phyloP scores from a whole-genome alignment of 2,113 vertebrate species.

The Anser brachyrhynchus region DNA sequence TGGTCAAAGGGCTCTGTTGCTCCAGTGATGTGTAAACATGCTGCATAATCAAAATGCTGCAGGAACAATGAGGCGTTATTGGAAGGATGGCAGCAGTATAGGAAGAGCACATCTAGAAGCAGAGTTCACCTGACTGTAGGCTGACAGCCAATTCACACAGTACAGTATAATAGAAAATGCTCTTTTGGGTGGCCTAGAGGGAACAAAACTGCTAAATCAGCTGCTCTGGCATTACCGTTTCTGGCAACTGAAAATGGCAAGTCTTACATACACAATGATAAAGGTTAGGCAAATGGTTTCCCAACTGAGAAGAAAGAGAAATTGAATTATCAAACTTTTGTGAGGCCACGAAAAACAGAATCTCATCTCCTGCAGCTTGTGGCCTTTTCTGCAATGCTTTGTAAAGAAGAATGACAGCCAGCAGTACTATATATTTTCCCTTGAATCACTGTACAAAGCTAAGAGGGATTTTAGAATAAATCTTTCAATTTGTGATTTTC shows the following conservation, averaged over 20 bases:
- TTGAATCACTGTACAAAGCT: not conserved
- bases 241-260: not conserved
- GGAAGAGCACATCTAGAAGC: not conserved
- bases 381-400: not conserved
- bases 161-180: not conserved
- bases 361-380: not conserved
- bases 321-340: not conserved
- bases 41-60: not conserved
- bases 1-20: not conserved
- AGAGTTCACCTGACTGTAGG: constrained; percentile 4
- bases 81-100: not conserved
- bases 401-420: not conserved
- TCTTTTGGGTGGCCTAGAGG: not conserved
- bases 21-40: not conserved
- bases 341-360: not conserved
- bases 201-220: not conserved
- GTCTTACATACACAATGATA: not conserved
- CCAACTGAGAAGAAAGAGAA: not conserved
- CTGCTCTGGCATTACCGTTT: not conserved
- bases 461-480: not conserved
- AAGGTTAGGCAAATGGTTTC: not conserved
- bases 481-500: not conserved
- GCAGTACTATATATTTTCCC: not conserved
- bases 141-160: not conserved
- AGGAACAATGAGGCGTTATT: not conserved